Evolutionary conservation across 2,888 invertebrate species (phyloP).

Genomic region (Anagyrus pseudococci): DNA sequence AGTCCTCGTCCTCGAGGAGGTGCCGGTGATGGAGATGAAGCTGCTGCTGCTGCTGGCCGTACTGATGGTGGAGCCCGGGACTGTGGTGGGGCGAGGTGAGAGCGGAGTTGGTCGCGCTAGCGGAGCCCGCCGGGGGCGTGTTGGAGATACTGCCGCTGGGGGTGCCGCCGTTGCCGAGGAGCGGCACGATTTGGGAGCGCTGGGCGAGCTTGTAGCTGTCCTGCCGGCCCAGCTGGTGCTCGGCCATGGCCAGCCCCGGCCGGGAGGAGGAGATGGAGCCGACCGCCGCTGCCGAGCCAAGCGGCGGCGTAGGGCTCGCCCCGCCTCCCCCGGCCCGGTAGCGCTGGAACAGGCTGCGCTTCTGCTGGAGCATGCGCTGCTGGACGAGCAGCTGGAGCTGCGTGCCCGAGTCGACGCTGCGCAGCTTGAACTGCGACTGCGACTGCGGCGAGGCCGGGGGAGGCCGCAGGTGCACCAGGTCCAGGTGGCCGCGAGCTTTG

Average conservation of each 20-base stretch:
- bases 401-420: slow-evolving; percentile 56
- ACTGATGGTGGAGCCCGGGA: slow-evolving; percentile 61
- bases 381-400: slow-evolving; percentile 86
- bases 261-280: slow-evolving; percentile 13
- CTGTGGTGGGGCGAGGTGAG: slow-evolving; percentile 53
- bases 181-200: slow-evolving; percentile 81
- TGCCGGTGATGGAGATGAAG: slow-evolving; percentile 78
- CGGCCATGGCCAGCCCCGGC: slow-evolving; percentile 46
- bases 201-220: slow-evolving; percentile 89
- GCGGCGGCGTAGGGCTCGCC: slow-evolving; percentile 52
- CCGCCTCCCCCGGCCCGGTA: slow-evolving; percentile 52
- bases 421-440: slow-evolving; percentile 53
- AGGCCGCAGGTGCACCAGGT: slow-evolving; percentile 55
- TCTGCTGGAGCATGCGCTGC: slow-evolving; percentile 84
- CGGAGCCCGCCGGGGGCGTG: too few relatives aligned
- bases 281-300: slow-evolving; percentile 42
- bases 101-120: slow-evolving; percentile 74
- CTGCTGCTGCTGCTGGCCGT: slow-evolving; percentile 39
- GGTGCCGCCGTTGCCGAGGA: slow-evolving; percentile 60
- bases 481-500: slow-evolving; percentile 55
- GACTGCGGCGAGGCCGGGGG: slow-evolving; percentile 51
- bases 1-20: slow-evolving; percentile 51
- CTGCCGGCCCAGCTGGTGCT: slow-evolving; percentile 80
- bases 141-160: slow-evolving; percentile 45
- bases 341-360: slow-evolving; percentile 65